Conservation (phyloP, 1,140 invertebrate genomes). For the Trypoxylus dichotomus region DNA sequence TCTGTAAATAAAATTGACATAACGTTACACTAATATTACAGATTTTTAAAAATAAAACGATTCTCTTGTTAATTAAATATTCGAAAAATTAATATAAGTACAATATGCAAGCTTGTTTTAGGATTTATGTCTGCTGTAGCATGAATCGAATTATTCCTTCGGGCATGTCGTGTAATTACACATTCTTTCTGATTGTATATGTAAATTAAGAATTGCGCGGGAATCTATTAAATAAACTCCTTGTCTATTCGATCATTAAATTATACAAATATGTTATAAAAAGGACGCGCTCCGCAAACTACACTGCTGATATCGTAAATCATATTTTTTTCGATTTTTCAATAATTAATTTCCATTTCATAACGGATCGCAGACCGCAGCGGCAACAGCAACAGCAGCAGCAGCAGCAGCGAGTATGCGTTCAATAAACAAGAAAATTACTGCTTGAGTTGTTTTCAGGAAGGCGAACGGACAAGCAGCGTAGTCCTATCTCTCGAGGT, state of each 20-base stretch:
- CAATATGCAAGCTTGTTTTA: too few species aligned
- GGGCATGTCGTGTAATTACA: constrained; percentile 4
- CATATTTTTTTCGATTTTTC: constrained; percentile 12
- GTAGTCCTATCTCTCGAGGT: neutral
- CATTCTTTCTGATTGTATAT: constrained; percentile 8
- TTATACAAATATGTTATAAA: constrained; percentile 10
- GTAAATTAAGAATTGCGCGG: constrained; percentile 8
- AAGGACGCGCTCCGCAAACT: neutral
- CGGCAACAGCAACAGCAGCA: neutral
- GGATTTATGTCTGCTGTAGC: neutral
- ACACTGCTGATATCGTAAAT: neutral
- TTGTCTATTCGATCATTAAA: constrained; percentile 10
- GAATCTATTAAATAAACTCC: constrained; percentile 2
- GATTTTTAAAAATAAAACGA: neutral
- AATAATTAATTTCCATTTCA: constrained; percentile 21
- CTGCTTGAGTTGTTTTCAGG: constrained; percentile 19
- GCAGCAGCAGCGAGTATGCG: neutral
- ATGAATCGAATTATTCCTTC: neutral
- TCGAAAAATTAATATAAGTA: too few species aligned
- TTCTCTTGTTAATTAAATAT: neutral
- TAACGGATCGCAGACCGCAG: constrained; percentile 1
- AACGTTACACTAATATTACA: too few species aligned
- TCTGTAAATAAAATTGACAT: too few species aligned
- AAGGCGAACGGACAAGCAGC: neutral
- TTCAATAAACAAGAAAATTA: constrained; percentile 23